Conservation (phyloP, 2,888 invertebrate species). For the Rhodophaea formosa region DNA sequence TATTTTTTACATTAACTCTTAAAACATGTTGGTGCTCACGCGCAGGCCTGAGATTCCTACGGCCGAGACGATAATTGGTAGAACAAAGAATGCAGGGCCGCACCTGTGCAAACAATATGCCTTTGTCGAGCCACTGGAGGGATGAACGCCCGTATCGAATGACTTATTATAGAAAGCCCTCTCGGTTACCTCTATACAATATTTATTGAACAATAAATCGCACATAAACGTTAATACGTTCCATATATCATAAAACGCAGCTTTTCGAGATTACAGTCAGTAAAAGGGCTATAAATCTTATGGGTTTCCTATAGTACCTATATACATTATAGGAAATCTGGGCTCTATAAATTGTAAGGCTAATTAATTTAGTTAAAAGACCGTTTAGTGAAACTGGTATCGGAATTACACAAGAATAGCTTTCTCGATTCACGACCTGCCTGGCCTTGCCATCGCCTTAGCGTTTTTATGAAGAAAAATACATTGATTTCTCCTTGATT, state of each 20-base stretch:
- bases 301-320: neutral
- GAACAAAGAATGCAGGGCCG: constrained; percentile 67
- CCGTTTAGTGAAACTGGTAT: constrained; percentile 15
- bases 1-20: neutral
- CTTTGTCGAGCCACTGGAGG: constrained; percentile 61
- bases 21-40: neutral
- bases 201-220: constrained; percentile 10
- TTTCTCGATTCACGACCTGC: constrained; percentile 55
- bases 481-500: constrained; percentile 13
- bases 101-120: constrained; percentile 74
- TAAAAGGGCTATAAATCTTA: neutral
- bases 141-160: constrained; percentile 31
- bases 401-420: constrained; percentile 46
- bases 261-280: neutral
- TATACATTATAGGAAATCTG: neutral
- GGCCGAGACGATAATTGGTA: constrained; percentile 66
- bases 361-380: constrained; percentile 4
- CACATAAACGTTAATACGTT: neutral
- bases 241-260: neutral
- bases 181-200: constrained; percentile 12
- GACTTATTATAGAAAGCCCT: neutral
- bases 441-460: constrained; percentile 43
- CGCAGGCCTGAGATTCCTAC: constrained; percentile 41
- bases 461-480: constrained; percentile 12
- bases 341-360: neutral